Evolutionary conservation across 2,113 vertebrate genomes (phyloP).

Genomic region (Butastur rufipennis): DNA sequence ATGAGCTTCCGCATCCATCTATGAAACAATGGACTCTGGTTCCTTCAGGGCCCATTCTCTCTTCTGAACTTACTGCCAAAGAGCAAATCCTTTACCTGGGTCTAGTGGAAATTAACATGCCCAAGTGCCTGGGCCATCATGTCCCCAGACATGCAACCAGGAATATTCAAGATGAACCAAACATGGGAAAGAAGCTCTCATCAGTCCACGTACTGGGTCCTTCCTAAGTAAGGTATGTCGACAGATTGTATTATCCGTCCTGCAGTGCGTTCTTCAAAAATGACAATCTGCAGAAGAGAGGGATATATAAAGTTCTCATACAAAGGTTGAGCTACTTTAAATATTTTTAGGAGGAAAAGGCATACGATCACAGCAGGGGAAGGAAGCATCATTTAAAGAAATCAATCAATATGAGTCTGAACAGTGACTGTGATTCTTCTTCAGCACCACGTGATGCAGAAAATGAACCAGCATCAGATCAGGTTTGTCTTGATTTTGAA

Average conservation of each 20-base stretch:
- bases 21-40: neutral
- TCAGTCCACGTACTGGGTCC: slow-evolving; percentile 77
- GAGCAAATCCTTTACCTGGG: slow-evolving; percentile 1
- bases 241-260: slow-evolving; percentile 83
- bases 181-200: neutral
- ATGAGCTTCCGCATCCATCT: neutral
- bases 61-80: neutral
- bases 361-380: neutral
- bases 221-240: slow-evolving; percentile 81
- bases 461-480: neutral
- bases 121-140: neutral
- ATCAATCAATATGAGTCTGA: neutral
- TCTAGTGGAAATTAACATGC: neutral
- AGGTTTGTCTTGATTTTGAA: neutral
- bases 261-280: slow-evolving; percentile 87
- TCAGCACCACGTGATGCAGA: neutral
- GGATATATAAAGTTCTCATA: neutral
- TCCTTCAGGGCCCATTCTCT: neutral
- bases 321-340: neutral
- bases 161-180: neutral
- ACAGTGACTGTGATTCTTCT: neutral
- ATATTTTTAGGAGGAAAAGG: neutral
- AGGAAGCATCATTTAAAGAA: neutral
- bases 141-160: slow-evolving; percentile 37
- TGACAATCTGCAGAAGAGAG: slow-evolving; percentile 76